Percentiles rank a stretch among this genome's conserved stretches.
Conservation (phyloP, 1,140 invertebrate species). For the Hesperophylax magnus region DNA sequence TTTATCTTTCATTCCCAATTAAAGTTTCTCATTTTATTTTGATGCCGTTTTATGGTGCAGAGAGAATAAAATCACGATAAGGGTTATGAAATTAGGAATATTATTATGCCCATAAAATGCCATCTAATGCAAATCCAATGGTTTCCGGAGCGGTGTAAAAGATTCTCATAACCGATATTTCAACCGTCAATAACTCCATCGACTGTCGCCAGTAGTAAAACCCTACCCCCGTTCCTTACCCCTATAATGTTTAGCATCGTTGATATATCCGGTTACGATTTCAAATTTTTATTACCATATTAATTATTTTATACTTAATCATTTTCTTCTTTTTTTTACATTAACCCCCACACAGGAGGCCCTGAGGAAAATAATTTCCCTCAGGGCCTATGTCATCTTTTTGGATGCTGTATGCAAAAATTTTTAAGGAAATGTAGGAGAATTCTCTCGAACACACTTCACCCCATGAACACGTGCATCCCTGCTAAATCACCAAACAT, state of each 20-base stretch:
- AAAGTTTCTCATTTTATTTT: neutral
- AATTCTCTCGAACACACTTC: too few species aligned
- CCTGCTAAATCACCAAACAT: too few species aligned
- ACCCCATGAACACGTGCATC: too few species aligned
- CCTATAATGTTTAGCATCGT: neutral
- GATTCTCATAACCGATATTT: conserved; percentile 55
- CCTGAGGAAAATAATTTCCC: neutral
- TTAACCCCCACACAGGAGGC: too few species aligned
- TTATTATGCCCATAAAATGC: conserved; percentile 27
- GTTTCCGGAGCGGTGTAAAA: conserved; percentile 42
- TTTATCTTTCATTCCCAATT: neutral
- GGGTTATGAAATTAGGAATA: neutral
- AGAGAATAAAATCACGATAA: too few species aligned
- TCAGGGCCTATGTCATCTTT: too few species aligned
- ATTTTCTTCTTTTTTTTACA: too few species aligned
- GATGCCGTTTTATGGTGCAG: too few species aligned
- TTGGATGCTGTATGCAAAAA: too few species aligned
- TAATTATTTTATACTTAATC: neutral
- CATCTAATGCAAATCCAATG: conserved; percentile 52
- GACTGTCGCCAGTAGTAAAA: conserved; percentile 54
- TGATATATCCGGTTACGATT: neutral
- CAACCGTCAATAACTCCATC: conserved; percentile 54
- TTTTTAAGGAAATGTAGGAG: too few species aligned
- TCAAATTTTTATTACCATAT: neutral
- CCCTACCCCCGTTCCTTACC: conserved; percentile 46